Conservation (phyloP, 2,113 vertebrate genomes). For the Macaca nemestrina region DNA sequence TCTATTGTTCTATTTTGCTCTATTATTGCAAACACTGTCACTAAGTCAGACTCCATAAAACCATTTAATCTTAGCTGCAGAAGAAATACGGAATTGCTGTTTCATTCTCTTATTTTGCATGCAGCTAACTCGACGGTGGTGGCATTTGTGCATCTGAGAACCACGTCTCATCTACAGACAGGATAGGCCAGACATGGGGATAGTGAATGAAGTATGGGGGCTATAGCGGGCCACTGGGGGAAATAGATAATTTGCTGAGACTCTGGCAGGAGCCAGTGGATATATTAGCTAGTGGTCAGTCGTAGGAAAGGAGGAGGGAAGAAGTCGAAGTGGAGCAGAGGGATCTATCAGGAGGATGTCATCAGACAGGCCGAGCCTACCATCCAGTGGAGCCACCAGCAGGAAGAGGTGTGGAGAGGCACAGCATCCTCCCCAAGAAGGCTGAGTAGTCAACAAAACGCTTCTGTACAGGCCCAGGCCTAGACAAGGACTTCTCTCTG, state of each 20-base stretch:
- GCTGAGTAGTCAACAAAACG: not conserved
- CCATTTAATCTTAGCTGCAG: not conserved
- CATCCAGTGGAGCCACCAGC: not conserved
- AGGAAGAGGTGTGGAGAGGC: not conserved
- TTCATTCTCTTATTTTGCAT: not conserved
- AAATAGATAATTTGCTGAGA: not conserved
- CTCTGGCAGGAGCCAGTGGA: not conserved
- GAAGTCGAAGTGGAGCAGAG: too few species aligned
- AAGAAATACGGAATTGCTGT: not conserved
- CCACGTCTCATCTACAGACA: not conserved
- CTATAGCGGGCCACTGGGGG: not conserved
- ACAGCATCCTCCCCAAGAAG: not conserved
- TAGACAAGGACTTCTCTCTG: not conserved
- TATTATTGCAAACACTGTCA: not conserved
- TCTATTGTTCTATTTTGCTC: not conserved
- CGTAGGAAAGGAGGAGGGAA: not conserved
- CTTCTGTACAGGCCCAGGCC: not conserved
- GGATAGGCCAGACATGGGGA: not conserved
- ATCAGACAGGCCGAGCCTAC: not conserved
- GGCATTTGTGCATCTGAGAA: not conserved
- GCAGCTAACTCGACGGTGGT: not conserved
- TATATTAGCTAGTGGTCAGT: rapidly evolving
- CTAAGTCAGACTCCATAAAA: not conserved
- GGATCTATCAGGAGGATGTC: rapidly evolving
- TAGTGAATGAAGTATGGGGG: not conserved